Evolutionary conservation across 2,888 invertebrate species (phyloP), one percentile per base, ranked within the genome.

Genomic region (Athalia cordata): DNA sequence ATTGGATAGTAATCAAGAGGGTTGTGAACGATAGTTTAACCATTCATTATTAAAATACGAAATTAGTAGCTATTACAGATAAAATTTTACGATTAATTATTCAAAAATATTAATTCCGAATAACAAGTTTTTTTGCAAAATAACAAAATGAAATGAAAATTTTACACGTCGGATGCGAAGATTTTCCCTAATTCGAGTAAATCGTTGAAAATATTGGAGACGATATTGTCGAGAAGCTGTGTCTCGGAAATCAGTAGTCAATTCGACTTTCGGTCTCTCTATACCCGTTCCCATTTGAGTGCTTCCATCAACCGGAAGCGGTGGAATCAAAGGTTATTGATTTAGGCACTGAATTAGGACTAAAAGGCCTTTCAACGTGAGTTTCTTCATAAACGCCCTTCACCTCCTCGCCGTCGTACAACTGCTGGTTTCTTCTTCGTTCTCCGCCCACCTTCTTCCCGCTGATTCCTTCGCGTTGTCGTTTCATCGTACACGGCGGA

Each of bases 301-400:
- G 50, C n/a, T 75, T 15, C 62, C 61, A 75, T 75, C 75, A 75
- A 79, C 81, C 80, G 79, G 81, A 81, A 77, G 70, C 59, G 77
- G 75, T 50, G 59, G 77, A 75, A 62, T 75, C 61, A 61, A 61
- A 68, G 70, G 70, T 13, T 88, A 89, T 89, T 87, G 89, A 89
- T 87, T 87, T 84, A 84, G 85, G 86, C 86, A 86, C 86, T 87
- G 89, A 89, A 89, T 89, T 88, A 89, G 87, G 87, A 84, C 86
- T 88, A 88, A 89, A 88, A 88, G 88, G 86, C 86, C 88, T 87
- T 88, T 85, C 84, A 84, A 83, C 83, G 83, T 83, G 84, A 87
- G 86, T 87, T 86, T 86, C 81, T 84, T 83, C 84, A 84, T 80
- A 80, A 83, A 81, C 78, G 81, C 81, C 61, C 13, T 15, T 13